Conservation (phyloP, 1,140 invertebrate species). For the Neodiprion pinetum region DNA sequence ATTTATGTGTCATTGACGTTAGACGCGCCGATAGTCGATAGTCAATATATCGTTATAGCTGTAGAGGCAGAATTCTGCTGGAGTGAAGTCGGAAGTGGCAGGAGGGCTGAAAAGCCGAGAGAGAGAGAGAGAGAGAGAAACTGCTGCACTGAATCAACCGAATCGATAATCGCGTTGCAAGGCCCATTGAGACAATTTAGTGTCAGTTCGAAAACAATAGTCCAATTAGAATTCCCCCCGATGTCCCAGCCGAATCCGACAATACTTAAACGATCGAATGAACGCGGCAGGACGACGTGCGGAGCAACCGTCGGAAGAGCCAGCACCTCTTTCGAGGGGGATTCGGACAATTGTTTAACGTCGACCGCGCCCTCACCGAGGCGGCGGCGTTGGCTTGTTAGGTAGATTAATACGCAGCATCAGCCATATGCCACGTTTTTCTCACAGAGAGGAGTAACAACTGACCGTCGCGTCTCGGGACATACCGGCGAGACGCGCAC, state of each 20-base stretch:
- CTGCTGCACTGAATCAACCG: constrained; percentile 12
- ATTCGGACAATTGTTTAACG: constrained; percentile 20
- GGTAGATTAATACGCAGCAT: constrained; percentile 29
- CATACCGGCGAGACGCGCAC: not conserved
- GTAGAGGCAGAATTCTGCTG: too few species aligned
- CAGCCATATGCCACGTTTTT: constrained; percentile 30
- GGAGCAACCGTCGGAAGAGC: not conserved
- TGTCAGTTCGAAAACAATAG: constrained; percentile 21
- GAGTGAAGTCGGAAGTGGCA: too few species aligned
- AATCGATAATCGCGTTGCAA: constrained; percentile 27
- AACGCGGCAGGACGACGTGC: not conserved
- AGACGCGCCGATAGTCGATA: too few species aligned
- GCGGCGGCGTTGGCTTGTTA: constrained; percentile 19
- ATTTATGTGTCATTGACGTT: too few species aligned
- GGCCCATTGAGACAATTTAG: constrained; percentile 27
- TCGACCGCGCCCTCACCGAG: constrained; percentile 3
- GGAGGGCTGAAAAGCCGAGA: too few species aligned
- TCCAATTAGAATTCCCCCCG: constrained; percentile 11
- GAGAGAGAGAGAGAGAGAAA: too few species aligned
- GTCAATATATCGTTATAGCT: too few species aligned
- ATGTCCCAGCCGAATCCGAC: not conserved
- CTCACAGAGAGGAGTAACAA: not conserved
- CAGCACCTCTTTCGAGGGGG: not conserved
- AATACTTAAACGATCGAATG: constrained; percentile 11
- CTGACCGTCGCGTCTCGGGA: not conserved